Base-by-base conservation (phyloP, 2,113 vertebrate species). In the Globicephala melas region DNA sequence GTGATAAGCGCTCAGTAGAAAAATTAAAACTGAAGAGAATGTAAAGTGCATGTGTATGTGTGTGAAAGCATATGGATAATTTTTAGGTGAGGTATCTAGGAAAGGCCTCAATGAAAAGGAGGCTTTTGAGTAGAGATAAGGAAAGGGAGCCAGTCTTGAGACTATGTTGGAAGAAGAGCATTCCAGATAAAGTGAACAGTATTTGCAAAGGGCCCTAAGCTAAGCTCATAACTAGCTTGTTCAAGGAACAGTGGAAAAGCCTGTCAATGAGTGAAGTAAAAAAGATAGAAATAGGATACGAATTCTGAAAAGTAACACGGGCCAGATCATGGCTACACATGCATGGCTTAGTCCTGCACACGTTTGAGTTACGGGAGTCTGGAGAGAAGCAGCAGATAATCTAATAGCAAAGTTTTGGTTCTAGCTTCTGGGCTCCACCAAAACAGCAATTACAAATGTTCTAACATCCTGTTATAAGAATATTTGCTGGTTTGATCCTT, bases 81-180 rank as follows among this genome's bases (percentile, higher is more conserved):
- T 67, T 68, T 21, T 84, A 90, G 6, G 4, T 38, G 10, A 1
- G 1, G 2, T 41, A 25, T 26, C 8, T 13, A 53, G 53, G 53
- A 53, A 53, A 53, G 15, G 53, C 53, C 15, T 53, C 53, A 53
- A 18, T 53, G 53, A 81, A 26, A 44, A 94, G 41, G 8, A 7
- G 26, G 11, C 13, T 53, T 53, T 41, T 63, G 21, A 74, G 28
- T 23, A 65, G 47, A 33, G n/a, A 65, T 55, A 82, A 89, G 0
- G n/a, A 53, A 62, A 50, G 8, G 13, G 12, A 26, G 25, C 20
- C 33, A n/a, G 20, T 55, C 14, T 33, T 82, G 6, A 12, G 21
- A n/a, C 11, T 13, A 4, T 33, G 6, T 44, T 1, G 0, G 5
- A 6, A 2, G 3, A 3, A 38, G 2, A 63, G 0, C 2, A 17